Percentiles rank a stretch among this genome's conserved stretches.
phyloP scores from a whole-genome alignment of 2,888 invertebrate species.

The Cecidostiba fungosa region DNA sequence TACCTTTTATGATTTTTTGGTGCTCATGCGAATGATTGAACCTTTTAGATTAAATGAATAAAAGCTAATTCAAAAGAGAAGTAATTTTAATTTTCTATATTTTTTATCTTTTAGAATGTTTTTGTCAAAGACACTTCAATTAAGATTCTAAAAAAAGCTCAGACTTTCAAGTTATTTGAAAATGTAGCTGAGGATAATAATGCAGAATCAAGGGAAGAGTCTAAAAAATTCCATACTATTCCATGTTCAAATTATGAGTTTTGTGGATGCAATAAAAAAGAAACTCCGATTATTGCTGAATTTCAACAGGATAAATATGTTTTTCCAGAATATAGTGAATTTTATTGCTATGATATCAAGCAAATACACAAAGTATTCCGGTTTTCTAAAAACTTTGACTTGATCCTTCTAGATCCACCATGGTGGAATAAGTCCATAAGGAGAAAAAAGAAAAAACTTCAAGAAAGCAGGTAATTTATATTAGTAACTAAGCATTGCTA shows the following conservation, averaged over 20 bases:
- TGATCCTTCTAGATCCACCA: conserved; percentile 95
- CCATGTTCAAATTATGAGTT: conserved; percentile 75
- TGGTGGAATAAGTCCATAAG: conserved; percentile 98
- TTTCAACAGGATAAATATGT: conserved; percentile 82
- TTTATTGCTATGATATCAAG: conserved; percentile 86
- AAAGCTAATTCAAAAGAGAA: conserved; percentile 74
- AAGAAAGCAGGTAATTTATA: conserved; percentile 83
- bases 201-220: conserved; percentile 75
- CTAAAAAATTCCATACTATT: conserved; percentile 78
- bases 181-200: conserved; percentile 73
- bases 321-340: conserved; percentile 86
- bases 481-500: conserved; percentile 50
- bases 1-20: no score
- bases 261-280: conserved; percentile 83
- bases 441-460: conserved; percentile 85
- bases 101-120: conserved; percentile 70
- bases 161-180: conserved; percentile 69
- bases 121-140: conserved; percentile 71
- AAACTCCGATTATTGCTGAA: conserved; percentile 81
- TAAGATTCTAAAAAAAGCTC: conserved; percentile 69
- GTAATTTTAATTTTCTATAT: conserved; percentile 74
- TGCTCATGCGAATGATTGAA: no score
- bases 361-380: conserved; percentile 82
- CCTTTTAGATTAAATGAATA: no score
- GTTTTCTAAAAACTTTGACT: conserved; percentile 85